phyloP scores from a whole-genome alignment of 2,888 invertebrate genomes.

The Eledona agricola region DNA sequence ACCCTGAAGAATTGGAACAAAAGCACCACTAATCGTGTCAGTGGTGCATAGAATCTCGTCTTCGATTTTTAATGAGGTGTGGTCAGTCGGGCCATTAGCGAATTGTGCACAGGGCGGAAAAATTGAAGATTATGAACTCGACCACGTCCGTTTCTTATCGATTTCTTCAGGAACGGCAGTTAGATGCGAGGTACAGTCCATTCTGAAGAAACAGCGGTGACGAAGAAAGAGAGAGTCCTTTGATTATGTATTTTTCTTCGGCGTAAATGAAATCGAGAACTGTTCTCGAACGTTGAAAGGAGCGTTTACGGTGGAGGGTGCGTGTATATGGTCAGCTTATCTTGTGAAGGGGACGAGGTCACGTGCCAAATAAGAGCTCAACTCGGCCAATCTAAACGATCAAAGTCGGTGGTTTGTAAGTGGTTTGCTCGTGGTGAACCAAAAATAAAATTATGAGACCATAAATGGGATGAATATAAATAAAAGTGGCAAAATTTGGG shows the following conservation, averaged over 20 bases:
- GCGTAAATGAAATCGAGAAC: no score
- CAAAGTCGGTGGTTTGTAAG: slow-evolving; percentile 12
- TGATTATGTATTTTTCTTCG: slow-evolving; percentile 11
- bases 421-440: slow-evolving; percentile 12
- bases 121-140: slow-evolving; percentile 13
- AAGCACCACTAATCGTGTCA: slow-evolving; percentile 9
- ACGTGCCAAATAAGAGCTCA: slow-evolving; percentile 35
- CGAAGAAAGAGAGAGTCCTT: slow-evolving; percentile 22
- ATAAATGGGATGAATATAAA: slow-evolving; percentile 22
- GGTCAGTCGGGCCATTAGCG: slow-evolving; percentile 13
- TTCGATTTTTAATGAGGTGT: slow-evolving; percentile 20
- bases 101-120: slow-evolving; percentile 18
- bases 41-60: slow-evolving; percentile 11
- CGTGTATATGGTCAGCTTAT: slow-evolving; percentile 37
- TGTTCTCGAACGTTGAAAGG: slow-evolving; percentile 21
- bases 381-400: slow-evolving; percentile 29
- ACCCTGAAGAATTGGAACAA: slow-evolving; percentile 17
- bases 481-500: no score
- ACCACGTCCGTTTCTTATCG: slow-evolving; percentile 21
- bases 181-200: slow-evolving; percentile 26
- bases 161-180: slow-evolving; percentile 19
- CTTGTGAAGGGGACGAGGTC: slow-evolving; percentile 36
- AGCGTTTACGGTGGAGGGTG: slow-evolving; percentile 35
- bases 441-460: slow-evolving; percentile 29
- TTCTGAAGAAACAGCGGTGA: slow-evolving; percentile 14